A percentile compares a stretch with the other conserved stretches of the same genome.
These are phyloP conservation scores for Trematocara stigmaticum DNA, from an alignment of 2,113 vertebrate species.

Conservation along the genomic window DNA sequence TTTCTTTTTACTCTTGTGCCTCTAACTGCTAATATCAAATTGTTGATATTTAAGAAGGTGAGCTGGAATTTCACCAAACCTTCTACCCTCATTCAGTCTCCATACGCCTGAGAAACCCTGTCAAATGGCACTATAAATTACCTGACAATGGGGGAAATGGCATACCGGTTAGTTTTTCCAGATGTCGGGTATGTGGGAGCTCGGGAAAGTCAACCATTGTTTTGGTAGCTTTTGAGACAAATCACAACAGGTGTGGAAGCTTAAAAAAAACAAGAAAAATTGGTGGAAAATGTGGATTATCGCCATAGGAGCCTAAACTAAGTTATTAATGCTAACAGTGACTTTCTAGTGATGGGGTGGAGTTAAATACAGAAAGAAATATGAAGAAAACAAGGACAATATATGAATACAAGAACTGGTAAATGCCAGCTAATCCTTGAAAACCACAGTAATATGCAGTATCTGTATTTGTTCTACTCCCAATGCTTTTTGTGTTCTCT, in stretches of 20 bases:
- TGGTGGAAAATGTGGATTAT: slow-evolving; percentile 32
- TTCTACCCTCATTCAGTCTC: neutral
- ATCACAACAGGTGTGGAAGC: slow-evolving; percentile 65
- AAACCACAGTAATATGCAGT: neutral
- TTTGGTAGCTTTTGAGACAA: slow-evolving; percentile 50
- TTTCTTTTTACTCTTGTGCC: neutral
- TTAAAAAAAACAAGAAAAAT: neutral
- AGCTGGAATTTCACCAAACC: neutral
- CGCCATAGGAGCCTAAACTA: slow-evolving; percentile 3
- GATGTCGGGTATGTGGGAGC: slow-evolving; percentile 49
- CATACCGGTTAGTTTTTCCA: slow-evolving; percentile 57
- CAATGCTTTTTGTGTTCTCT: neutral
- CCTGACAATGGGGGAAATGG: neutral
- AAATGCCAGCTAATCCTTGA: slow-evolving; percentile 10
- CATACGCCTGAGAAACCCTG: neutral
- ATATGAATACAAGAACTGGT: neutral
- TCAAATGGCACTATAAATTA: slow-evolving; percentile 57
- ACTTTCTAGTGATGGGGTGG: neutral
- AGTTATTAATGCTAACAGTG: slow-evolving; percentile 20
- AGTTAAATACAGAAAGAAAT: neutral
- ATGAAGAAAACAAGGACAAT: neutral
- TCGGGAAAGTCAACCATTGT: slow-evolving; percentile 54
- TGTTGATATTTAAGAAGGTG: neutral
- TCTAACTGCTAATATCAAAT: neutral
- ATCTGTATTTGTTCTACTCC: neutral